These are phyloP conservation scores for Lasius platythorax DNA, from an alignment of 2,888 invertebrate genomes.

Conservation along the genomic window DNA sequence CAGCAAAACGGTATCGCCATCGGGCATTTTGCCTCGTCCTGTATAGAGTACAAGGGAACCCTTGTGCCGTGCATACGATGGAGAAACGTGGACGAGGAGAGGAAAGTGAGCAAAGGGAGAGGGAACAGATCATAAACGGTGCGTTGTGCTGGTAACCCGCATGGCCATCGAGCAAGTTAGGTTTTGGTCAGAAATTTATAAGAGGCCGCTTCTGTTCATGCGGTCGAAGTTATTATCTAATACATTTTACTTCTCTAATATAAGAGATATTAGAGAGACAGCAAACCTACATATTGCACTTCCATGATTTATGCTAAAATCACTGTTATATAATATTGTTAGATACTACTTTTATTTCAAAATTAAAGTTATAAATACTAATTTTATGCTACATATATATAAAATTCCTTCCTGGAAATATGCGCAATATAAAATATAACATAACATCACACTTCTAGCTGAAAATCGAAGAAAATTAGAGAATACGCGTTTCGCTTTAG, in stretches of 20 bases:
- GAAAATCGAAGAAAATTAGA: slow-evolving; percentile 22
- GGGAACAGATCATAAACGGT: slow-evolving; percentile 42
- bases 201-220: slow-evolving; percentile 30
- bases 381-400: not conserved
- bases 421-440: not conserved
- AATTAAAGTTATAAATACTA: not conserved
- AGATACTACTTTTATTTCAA: not conserved
- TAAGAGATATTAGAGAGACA: not conserved
- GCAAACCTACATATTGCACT: not conserved
- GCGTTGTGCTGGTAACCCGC: slow-evolving; percentile 51
- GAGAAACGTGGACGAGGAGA: slow-evolving; percentile 40
- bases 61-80: slow-evolving; percentile 47
- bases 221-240: slow-evolving; percentile 11
- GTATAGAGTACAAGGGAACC: slow-evolving; percentile 66
- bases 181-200: slow-evolving; percentile 46
- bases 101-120: not conserved
- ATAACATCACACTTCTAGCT: not conserved
- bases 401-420: not conserved
- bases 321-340: not conserved
- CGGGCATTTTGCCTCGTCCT: slow-evolving; percentile 69
- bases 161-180: slow-evolving; percentile 34
- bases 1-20: slow-evolving; percentile 70
- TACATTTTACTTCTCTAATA: not conserved
- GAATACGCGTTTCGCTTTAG: slow-evolving; percentile 7
- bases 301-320: not conserved